A percentile compares a stretch with the other conserved stretches of the same genome.
Conservation (phyloP, 2,113 vertebrate species). For the Etia nguti region DNA sequence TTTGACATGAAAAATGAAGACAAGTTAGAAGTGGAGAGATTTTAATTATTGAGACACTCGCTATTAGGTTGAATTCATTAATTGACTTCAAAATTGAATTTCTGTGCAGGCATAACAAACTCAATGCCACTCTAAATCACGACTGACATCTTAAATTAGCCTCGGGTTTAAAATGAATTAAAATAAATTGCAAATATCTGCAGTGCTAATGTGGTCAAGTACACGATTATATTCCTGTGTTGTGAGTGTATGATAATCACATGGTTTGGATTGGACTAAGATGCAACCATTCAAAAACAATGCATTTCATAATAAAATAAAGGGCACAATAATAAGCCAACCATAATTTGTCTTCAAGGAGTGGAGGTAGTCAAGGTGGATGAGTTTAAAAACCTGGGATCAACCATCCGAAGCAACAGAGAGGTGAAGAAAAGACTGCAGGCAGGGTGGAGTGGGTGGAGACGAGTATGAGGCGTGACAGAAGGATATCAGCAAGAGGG, state of each 20-base stretch:
- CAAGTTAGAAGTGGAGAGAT: not conserved
- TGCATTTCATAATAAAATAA: not conserved
- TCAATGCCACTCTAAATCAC: not conserved
- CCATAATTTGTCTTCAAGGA: not conserved
- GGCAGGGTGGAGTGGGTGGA: not conserved
- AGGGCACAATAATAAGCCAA: not conserved
- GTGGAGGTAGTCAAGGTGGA: not conserved
- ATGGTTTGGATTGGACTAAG: not conserved
- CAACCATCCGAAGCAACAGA: not conserved
- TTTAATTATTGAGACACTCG: not conserved
- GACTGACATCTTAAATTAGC: not conserved
- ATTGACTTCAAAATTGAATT: not conserved
- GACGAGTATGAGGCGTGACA: not conserved
- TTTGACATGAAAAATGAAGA: not conserved
- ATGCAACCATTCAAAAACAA: not conserved
- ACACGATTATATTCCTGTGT: not conserved
- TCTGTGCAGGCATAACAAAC: not conserved
- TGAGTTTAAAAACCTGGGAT: not conserved
- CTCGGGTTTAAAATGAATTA: not conserved
- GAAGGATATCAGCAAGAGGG: not conserved
- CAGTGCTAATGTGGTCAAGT: not conserved
- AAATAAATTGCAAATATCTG: not conserved
- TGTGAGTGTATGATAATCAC: not conserved
- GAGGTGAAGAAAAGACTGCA: not conserved
- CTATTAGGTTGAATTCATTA: not conserved